Evolutionary conservation across 2,888 invertebrate genomes (phyloP).

Genomic region (Tridacna crocea): DNA sequence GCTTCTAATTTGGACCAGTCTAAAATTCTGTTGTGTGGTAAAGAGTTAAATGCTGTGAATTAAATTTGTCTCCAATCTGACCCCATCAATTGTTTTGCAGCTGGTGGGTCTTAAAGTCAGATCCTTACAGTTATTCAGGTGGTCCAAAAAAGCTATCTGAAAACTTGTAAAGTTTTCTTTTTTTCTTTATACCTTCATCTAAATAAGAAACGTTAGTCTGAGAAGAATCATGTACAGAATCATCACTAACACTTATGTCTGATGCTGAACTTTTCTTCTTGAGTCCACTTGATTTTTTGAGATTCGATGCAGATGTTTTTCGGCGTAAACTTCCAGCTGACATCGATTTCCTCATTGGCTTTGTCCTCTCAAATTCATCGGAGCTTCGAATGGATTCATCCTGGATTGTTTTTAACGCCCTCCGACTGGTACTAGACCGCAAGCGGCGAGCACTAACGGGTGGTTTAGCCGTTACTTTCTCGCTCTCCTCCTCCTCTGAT

Average conservation of each 20-base stretch:
- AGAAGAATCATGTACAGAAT: neutral
- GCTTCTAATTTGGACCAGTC: too few relatives aligned
- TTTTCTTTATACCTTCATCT: slow-evolving; percentile 41
- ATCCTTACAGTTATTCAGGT: slow-evolving; percentile 35
- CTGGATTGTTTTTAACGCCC: slow-evolving; percentile 26
- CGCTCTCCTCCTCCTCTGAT: neutral
- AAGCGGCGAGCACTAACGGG: slow-evolving; percentile 23
- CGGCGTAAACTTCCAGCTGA: slow-evolving; percentile 39
- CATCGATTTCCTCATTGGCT: slow-evolving; percentile 27
- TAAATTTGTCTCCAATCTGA: too few relatives aligned
- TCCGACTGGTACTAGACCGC: slow-evolving; percentile 20
- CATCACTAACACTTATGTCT: slow-evolving; percentile 27
- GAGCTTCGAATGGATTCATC: slow-evolving; percentile 53
- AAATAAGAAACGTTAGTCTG: neutral
- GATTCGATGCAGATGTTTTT: slow-evolving; percentile 5
- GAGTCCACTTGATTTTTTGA: slow-evolving; percentile 5
- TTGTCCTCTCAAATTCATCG: slow-evolving; percentile 65
- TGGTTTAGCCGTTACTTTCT: slow-evolving; percentile 32
- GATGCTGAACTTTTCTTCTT: slow-evolving; percentile 40
- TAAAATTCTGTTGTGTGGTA: too few relatives aligned
- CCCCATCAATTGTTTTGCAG: too few relatives aligned
- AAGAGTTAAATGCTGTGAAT: too few relatives aligned
- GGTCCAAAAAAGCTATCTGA: slow-evolving; percentile 43
- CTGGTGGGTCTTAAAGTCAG: too few relatives aligned
- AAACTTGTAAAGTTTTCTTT: slow-evolving; percentile 39